phyloP scores from a whole-genome alignment of 1,140 invertebrate species.

The Bathynomus jamesi region DNA sequence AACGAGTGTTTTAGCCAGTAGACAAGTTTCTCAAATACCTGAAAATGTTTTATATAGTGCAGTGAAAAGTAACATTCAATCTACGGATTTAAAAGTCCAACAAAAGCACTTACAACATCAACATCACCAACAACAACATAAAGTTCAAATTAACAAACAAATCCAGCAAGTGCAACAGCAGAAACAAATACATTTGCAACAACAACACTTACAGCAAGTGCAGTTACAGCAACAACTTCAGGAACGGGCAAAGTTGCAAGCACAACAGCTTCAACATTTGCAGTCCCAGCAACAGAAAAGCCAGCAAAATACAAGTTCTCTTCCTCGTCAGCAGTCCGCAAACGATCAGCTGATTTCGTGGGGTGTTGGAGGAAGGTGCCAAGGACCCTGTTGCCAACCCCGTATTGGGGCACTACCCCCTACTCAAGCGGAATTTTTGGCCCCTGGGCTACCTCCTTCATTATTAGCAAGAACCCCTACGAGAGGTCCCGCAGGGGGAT shows the following conservation, averaged over 20 bases:
- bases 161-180: conserved; percentile 8
- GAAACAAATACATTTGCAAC: background rate
- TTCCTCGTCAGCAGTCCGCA: background rate
- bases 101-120: background rate
- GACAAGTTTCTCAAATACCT: background rate
- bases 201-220: background rate
- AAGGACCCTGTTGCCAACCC: background rate
- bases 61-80: background rate
- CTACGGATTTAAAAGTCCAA: conserved; percentile 3
- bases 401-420: background rate
- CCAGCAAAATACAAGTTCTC: background rate
- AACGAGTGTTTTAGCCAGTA: background rate
- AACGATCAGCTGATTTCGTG: background rate
- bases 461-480: background rate
- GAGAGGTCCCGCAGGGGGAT: background rate
- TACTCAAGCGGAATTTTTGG: background rate
- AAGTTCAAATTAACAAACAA: background rate
- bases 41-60: background rate
- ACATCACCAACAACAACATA: background rate
- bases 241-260: background rate
- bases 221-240: background rate
- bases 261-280: background rate
- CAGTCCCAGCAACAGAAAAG: background rate
- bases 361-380: background rate
- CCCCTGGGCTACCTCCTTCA: background rate